Conservation (phyloP, 2,888 invertebrate genomes). For the Xanthorhoe spadicearia region DNA sequence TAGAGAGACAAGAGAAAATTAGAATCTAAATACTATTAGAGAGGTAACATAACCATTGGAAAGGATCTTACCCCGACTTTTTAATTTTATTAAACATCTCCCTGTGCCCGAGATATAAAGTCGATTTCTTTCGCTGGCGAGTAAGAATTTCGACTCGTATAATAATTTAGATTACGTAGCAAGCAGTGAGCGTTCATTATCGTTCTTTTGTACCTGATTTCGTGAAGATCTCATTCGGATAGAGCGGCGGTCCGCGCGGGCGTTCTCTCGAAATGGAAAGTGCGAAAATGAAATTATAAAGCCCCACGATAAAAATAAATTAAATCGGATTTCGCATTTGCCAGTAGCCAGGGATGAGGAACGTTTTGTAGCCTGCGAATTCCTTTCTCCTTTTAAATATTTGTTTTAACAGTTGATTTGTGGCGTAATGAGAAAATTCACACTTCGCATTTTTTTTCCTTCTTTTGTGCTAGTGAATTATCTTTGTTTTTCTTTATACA, state of each 20-base stretch:
- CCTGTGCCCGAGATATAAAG: conserved; percentile 75
- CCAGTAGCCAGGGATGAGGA: conserved; percentile 81
- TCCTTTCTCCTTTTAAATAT: conserved; percentile 82
- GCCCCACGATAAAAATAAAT: conserved; percentile 85
- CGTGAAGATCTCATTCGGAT: conserved; percentile 84
- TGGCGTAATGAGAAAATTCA: conserved; percentile 81
- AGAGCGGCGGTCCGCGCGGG: conserved; percentile 80
- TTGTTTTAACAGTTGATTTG: conserved; percentile 84
- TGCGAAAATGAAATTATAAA: conserved; percentile 86
- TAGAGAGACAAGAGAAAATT: conserved; percentile 60
- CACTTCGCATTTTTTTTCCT: conserved; percentile 73
- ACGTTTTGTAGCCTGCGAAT: conserved; percentile 80
- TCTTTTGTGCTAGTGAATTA: conserved; percentile 60
- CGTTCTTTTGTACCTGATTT: conserved; percentile 85
- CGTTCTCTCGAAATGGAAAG: conserved; percentile 83
- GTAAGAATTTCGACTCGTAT: conserved; percentile 83
- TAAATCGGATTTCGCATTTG: conserved; percentile 84
- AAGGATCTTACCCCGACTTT: conserved; percentile 71
- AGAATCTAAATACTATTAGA: conserved; percentile 73
- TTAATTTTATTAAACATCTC: conserved; percentile 83
- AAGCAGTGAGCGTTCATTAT: conserved; percentile 85
- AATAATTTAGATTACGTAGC: conserved; percentile 85
- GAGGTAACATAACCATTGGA: conserved; percentile 72
- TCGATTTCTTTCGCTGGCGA: conserved; percentile 82
- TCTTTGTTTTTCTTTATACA: conserved; percentile 48